Evolutionary conservation across 2,888 invertebrate genomes (phyloP), one percentile per base, ranked within the genome.

Genomic region (Cataglyphis albicans): DNA sequence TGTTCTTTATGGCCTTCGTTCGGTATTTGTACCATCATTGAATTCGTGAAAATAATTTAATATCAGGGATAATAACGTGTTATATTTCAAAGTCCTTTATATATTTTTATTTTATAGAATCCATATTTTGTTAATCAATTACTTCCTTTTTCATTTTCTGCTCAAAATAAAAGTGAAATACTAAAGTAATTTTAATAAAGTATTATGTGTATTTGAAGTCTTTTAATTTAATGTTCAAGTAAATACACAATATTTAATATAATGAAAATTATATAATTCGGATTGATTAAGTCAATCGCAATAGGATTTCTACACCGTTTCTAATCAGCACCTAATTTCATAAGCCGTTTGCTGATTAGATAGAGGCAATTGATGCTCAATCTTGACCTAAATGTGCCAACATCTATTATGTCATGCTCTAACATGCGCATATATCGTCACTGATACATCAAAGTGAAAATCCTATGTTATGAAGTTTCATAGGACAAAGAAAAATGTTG

Each of bases 31-130:
- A n/a, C n/a, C 21, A 59, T 65, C 38, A 32, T 59, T 18, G 57
- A 78, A 76, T 76, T 15, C 15, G 29, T 6, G 57, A 78, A 68
- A 78, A 59, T 57, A 78, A 78, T 52, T 76, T 32, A 76, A 55
- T 12, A 64, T 48, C 44, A 10, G 6, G 1, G 6, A 44, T 63
- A 74, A 63, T 44, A 63, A 64, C 9, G 35, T 63, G 35, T 63
- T 41, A 15, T 32, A 61, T 29, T 29, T n/a, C 41, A 15, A 41
- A 61, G 44, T 18, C 10, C 6, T 3, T 10, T 72, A 32, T 44
- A 21, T n/a, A 15, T 74, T 61, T 44, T 32, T 61, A 18, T n/a
- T 21, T 21, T 44, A 52, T 29, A 12, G 32, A 44, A 32, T 59
- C 18, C 18, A 25, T 72, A n/a, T 61, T 61, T 5, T 4, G n/a